Conservation (phyloP, 2,113 vertebrate genomes). For the Pholis gunnellus region DNA sequence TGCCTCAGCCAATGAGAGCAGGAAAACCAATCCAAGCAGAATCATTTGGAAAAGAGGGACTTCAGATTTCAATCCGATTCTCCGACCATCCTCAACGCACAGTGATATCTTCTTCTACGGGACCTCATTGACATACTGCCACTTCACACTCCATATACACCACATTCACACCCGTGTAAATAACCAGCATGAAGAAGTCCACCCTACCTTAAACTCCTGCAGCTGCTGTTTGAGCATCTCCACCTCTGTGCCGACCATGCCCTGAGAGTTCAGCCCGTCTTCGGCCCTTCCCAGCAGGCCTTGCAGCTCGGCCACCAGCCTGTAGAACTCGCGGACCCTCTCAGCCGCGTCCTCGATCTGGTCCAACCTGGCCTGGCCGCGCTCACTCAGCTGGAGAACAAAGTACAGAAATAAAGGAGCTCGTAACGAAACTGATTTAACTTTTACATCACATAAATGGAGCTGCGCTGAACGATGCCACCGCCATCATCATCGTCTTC, state of each 20-base stretch:
- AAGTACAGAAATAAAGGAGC: background rate
- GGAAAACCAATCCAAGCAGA: background rate
- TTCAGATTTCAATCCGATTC: background rate
- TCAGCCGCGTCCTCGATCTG: conserved; percentile 88
- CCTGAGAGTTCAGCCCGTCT: conserved; percentile 89
- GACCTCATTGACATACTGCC: background rate
- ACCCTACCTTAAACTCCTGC: conserved; percentile 94
- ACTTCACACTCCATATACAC: background rate
- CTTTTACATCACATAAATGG: background rate
- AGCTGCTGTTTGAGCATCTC: conserved; percentile 95
- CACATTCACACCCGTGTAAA: background rate
- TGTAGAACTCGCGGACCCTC: conserved; percentile 91
- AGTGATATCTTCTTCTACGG: background rate
- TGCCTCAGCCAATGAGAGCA: fast-evolving
- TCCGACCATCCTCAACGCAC: background rate
- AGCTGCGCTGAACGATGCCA: background rate
- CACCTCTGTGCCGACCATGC: conserved; percentile 93
- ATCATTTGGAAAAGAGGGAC: background rate
- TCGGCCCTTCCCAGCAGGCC: conserved; percentile 88
- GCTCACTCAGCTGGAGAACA: conserved; percentile 84
- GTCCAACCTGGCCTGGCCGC: conserved; percentile 87
- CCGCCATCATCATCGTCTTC: conserved; percentile 17
- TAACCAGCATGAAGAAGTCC: background rate
- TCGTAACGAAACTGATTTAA: background rate
- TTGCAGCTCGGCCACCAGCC: conserved; percentile 87